phyloP scores from a whole-genome alignment of 2,797 vertebrate species.

The Parotocinclus haroldoi region DNA sequence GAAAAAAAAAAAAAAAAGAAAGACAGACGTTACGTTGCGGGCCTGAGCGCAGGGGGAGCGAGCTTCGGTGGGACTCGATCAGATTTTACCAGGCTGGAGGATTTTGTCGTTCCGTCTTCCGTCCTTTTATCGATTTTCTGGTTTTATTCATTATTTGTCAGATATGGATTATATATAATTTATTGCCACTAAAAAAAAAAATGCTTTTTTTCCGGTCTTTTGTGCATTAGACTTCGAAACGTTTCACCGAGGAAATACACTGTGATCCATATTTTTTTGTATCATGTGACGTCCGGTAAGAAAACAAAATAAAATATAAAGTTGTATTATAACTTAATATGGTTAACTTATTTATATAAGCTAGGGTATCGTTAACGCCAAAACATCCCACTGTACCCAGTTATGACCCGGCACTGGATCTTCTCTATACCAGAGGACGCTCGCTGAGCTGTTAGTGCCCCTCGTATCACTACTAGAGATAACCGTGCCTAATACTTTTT shows the following conservation, averaged over 20 bases:
- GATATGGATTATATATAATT: slow-evolving; percentile 99
- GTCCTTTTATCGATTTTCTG: slow-evolving; percentile 49
- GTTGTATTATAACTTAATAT: slow-evolving; percentile 73
- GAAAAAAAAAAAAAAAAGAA: too few species aligned
- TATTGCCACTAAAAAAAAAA: slow-evolving; percentile 90
- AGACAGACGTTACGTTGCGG: not conserved
- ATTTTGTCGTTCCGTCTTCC: slow-evolving; percentile 58
- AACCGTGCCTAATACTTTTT: too few species aligned
- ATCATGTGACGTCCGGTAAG: slow-evolving; percentile 89
- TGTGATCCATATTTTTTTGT: slow-evolving; percentile 96
- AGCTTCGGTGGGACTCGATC: slow-evolving; percentile 24
- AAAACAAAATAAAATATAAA: slow-evolving; percentile 88
- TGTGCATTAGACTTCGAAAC: slow-evolving; percentile 84
- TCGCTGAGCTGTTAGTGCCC: too few species aligned
- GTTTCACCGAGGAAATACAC: slow-evolving; percentile 84
- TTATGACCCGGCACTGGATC: too few species aligned
- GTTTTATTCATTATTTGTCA: slow-evolving; percentile 76
- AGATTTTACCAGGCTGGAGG: slow-evolving; percentile 70
- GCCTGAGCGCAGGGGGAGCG: slow-evolving; percentile 16
- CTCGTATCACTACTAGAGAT: too few species aligned
- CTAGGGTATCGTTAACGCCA: slow-evolving; percentile 43
- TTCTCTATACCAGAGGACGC: too few species aligned
- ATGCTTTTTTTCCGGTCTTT: slow-evolving; percentile 45
- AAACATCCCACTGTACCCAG: too few species aligned
- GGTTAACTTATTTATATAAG: slow-evolving; percentile 56